A percentile compares a stretch with the other conserved stretches of the same genome.
These are phyloP conservation scores for Tursiops truncatus DNA, from an alignment of 2,113 vertebrate genomes.

Conservation along the genomic window DNA sequence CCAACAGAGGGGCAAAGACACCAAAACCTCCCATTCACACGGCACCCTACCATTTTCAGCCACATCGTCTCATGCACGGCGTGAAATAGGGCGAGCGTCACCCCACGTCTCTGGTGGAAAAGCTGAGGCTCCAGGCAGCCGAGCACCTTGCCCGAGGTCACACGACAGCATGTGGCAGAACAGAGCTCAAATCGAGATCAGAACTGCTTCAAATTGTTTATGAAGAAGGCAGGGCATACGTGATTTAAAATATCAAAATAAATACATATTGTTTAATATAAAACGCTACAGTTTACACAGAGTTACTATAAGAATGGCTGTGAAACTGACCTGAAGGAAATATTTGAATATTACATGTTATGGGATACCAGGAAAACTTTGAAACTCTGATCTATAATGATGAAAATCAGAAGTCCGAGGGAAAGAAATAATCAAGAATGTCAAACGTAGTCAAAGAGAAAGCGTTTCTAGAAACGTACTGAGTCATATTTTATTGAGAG, in stretches of 20 bases:
- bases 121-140: not conserved
- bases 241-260: not conserved
- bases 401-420: not conserved
- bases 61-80: accelerated
- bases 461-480: not conserved
- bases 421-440: not conserved
- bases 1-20: not conserved
- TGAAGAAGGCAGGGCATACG: not conserved
- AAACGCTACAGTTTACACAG: not conserved
- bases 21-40: not conserved
- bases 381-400: not conserved
- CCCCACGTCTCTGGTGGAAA: not conserved
- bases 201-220: not conserved
- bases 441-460: not conserved
- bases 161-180: not conserved
- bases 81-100: accelerated
- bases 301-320: not conserved
- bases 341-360: not conserved
- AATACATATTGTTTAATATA: not conserved
- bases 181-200: not conserved
- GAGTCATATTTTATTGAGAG: not conserved
- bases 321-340: not conserved
- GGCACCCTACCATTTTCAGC: not conserved
- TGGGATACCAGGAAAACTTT: not conserved
- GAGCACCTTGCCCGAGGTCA: not conserved